A percentile compares a stretch with the other conserved stretches of the same genome.
These are phyloP conservation scores for Thomomys bottae DNA, from an alignment of 2,113 vertebrate genomes.

Conservation along the genomic window DNA sequence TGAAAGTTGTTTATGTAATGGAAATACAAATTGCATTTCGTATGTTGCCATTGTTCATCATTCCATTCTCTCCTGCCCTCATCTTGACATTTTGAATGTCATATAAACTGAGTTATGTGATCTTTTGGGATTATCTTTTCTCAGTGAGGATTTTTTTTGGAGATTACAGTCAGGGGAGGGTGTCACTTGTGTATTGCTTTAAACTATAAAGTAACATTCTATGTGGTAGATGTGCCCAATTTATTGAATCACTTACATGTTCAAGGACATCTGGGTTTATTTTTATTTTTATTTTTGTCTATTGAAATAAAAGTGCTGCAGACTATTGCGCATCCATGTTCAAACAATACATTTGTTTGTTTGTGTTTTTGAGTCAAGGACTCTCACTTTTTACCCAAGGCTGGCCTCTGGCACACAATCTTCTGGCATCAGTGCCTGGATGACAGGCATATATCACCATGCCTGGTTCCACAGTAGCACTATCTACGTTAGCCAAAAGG, in stretches of 20 bases:
- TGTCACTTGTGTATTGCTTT: not conserved
- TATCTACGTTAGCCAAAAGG: not conserved
- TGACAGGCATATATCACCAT: no score
- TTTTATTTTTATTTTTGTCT: not conserved
- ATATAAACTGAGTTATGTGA: not conserved
- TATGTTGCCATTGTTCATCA: not conserved
- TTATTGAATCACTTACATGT: not conserved
- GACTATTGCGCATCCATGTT: not conserved
- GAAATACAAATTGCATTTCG: not conserved
- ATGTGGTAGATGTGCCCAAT: not conserved
- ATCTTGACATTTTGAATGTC: slow-evolving; percentile 10
- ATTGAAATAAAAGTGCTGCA: not conserved
- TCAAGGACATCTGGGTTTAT: not conserved
- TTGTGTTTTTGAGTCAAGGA: no score
- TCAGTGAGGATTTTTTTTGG: slow-evolving; percentile 24
- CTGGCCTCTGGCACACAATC: no score
- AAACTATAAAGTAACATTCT: not conserved
- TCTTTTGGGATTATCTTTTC: not conserved
- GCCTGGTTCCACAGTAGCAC: not conserved
- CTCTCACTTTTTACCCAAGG: no score
- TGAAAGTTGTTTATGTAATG: no score
- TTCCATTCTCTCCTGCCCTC: not conserved
- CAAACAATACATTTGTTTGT: not conserved
- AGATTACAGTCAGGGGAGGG: not conserved
- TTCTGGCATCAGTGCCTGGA: no score